Evolutionary conservation across 2,797 vertebrate species (phyloP).

Genomic region (Mormyrops boulengeri): DNA sequence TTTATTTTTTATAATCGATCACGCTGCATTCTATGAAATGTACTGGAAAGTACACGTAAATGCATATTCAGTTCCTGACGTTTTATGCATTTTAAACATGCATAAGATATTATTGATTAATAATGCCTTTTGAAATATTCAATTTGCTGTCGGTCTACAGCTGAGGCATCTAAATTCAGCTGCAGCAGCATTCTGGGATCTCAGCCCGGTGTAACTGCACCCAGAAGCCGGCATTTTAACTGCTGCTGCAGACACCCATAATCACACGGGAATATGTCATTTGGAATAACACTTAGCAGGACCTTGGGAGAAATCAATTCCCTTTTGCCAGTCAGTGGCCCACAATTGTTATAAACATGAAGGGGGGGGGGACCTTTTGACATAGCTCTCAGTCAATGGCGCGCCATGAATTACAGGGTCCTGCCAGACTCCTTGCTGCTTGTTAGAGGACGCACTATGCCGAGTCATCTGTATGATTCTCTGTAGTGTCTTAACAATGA

Average conservation of each 20-base stretch:
- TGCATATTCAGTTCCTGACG: not conserved
- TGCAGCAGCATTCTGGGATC: slow-evolving; percentile 19
- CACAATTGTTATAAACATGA: slow-evolving; percentile 61
- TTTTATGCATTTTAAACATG: not conserved
- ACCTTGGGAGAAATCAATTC: slow-evolving; percentile 55
- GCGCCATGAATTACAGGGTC: slow-evolving; percentile 54
- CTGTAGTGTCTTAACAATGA: not conserved
- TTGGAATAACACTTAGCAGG: slow-evolving; percentile 56
- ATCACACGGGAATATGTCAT: slow-evolving; percentile 54
- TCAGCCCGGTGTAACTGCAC: slow-evolving; percentile 30
- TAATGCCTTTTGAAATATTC: slow-evolving; percentile 12
- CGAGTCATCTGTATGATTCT: slow-evolving; percentile 2
- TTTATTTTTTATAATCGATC: slow-evolving; percentile 1
- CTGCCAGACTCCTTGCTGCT: slow-evolving; percentile 41
- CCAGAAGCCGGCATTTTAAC: slow-evolving; percentile 43
- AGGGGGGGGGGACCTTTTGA: slow-evolving; percentile 52
- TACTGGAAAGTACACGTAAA: not conserved
- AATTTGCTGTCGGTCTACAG: not conserved
- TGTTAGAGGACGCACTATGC: slow-evolving; percentile 50
- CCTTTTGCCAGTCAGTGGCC: slow-evolving; percentile 57
- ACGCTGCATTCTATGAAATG: not conserved
- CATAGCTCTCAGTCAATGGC: slow-evolving; percentile 57
- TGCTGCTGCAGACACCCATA: slow-evolving; percentile 46
- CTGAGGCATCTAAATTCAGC: not conserved
- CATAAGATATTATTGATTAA: not conserved